These are phyloP conservation scores for Hetaerina americana DNA, from an alignment of 1,140 invertebrate genomes.

Conservation along the genomic window DNA sequence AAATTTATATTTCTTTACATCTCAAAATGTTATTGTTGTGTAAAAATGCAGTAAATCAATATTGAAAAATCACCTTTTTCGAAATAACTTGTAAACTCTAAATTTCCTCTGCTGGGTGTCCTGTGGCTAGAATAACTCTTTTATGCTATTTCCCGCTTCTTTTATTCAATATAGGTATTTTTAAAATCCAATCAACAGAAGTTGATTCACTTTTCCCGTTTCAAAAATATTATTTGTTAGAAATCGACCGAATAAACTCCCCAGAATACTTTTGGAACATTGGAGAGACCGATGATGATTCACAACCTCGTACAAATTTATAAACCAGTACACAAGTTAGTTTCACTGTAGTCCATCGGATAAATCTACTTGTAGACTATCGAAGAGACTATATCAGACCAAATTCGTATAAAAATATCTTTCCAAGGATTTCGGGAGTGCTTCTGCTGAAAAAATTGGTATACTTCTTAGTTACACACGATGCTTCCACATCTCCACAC, in stretches of 20 bases:
- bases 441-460: neutral
- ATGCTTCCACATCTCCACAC: neutral
- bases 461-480: neutral
- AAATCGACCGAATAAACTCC: neutral
- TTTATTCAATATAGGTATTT: neutral
- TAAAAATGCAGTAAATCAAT: neutral
- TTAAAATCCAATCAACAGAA: neutral
- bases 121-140: neutral
- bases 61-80: neutral
- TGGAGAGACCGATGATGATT: neutral
- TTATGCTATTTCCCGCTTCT: neutral
- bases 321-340: neutral
- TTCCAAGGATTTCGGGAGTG: neutral
- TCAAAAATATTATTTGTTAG: neutral
- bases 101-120: neutral
- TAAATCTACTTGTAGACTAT: neutral
- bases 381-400: neutral
- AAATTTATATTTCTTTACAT: neutral
- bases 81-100: neutral
- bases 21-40: neutral
- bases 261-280: neutral
- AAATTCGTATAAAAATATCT: constrained; percentile 1
- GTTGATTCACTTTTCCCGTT: neutral
- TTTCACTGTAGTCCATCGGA: neutral
- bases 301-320: neutral